Evolutionary conservation across 2,888 invertebrate genomes (phyloP).

Genomic region (Leucozona laternaria): DNA sequence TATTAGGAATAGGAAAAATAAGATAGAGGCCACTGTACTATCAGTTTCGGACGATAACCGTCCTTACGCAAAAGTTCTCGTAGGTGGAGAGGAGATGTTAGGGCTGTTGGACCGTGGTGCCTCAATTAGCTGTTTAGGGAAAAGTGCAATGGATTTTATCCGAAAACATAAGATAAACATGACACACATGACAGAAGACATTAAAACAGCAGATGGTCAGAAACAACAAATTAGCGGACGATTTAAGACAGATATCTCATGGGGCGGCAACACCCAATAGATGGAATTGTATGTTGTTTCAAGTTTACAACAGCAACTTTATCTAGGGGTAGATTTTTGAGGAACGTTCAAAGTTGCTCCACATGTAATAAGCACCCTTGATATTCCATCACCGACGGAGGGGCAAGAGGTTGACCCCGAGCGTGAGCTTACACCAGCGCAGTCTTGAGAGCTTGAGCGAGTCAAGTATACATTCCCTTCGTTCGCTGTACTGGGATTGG

Average conservation of each 20-base stretch:
- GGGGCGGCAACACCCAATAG: no score
- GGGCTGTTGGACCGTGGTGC: background rate
- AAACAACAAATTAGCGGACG: background rate
- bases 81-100: background rate
- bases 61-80: no score
- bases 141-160: background rate
- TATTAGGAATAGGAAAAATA: no score
- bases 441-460: background rate
- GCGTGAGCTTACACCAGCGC: background rate
- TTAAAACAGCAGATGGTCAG: background rate
- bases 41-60: no score
- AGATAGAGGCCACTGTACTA: no score
- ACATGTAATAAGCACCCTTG: no score
- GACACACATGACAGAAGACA: background rate
- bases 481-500: background rate
- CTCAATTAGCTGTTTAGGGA: background rate
- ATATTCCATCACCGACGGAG: background rate
- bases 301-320: no score
- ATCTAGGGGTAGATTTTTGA: background rate
- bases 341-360: no score
- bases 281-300: no score
- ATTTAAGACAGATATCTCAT: no score
- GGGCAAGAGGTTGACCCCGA: background rate
- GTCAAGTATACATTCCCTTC: background rate
- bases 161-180: background rate